These are phyloP conservation scores for Myiozetetes cayanensis DNA, from an alignment of 2,113 vertebrate genomes.

Conservation along the genomic window DNA sequence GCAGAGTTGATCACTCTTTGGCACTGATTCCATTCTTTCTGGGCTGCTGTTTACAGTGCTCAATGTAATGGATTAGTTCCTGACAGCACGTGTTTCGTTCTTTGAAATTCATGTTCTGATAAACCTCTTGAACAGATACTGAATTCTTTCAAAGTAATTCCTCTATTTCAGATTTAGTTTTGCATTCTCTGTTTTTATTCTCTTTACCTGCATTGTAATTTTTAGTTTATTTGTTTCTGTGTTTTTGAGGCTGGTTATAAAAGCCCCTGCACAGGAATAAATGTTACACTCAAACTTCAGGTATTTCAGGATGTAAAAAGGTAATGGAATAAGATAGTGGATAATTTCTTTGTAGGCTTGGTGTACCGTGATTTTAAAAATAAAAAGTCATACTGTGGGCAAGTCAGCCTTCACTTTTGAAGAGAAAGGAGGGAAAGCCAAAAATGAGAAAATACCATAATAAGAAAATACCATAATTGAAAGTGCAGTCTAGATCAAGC, in stretches of 20 bases:
- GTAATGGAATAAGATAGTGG: neutral
- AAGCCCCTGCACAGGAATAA: neutral
- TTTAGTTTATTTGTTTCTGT: neutral
- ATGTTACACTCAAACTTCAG: neutral
- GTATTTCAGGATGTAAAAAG: neutral
- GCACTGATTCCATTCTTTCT: neutral
- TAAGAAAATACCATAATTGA: neutral
- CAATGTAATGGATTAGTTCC: neutral
- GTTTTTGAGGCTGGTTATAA: neutral
- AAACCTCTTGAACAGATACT: neutral
- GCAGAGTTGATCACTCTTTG: neutral
- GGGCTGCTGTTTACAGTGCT: neutral
- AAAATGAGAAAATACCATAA: neutral
- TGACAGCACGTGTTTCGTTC: neutral
- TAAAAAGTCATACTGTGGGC: neutral
- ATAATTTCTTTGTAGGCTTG: neutral
- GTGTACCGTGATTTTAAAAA: neutral
- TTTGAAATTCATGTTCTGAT: slow-evolving; percentile 18
- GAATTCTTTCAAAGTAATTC: neutral
- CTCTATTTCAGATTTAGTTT: neutral
- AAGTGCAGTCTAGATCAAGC: neutral
- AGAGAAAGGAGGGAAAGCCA: neutral
- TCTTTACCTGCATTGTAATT: neutral
- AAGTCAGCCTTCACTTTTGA: neutral
- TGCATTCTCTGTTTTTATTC: neutral